Conservation (phyloP, 37 sponge, comb jelly and placozoan genomes). For the Theonella swinhoei region DNA sequence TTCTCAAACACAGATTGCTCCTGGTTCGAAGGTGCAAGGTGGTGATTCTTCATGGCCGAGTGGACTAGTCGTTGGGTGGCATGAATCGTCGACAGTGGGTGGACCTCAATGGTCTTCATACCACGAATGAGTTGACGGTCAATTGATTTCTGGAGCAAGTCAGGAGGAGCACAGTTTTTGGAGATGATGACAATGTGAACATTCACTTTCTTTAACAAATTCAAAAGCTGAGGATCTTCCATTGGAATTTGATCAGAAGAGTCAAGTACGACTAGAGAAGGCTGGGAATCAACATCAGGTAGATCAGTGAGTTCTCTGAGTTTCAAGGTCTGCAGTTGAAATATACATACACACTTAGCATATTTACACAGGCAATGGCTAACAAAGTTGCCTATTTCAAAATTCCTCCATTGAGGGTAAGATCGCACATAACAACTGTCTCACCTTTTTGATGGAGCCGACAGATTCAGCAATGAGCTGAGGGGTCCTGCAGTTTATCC, state of each 20-base stretch:
- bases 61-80: conserved; percentile 34
- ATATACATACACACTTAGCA: too few relatives aligned
- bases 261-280: background rate
- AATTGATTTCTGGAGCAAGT: conserved; percentile 6
- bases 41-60: background rate
- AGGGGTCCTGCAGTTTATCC: conserved; percentile 11
- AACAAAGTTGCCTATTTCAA: too few relatives aligned
- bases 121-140: conserved; percentile 21
- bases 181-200: conserved; percentile 26
- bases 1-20: conserved; percentile 30
- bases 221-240: background rate
- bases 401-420: too few relatives aligned
- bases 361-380: too few relatives aligned
- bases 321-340: background rate
- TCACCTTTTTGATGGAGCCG: conserved; percentile 13
- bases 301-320: background rate
- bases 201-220: conserved; percentile 7
- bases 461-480: conserved; percentile 42
- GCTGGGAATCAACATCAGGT: background rate
- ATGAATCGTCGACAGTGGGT: conserved; percentile 17
- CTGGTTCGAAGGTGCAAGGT: conserved; percentile 14
- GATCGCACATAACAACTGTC: too few relatives aligned
- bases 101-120: background rate
- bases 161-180: conserved; percentile 1
- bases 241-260: conserved; percentile 5